phyloP scores from a whole-genome alignment of 2,888 invertebrate genomes.

The Ctena decussata region DNA sequence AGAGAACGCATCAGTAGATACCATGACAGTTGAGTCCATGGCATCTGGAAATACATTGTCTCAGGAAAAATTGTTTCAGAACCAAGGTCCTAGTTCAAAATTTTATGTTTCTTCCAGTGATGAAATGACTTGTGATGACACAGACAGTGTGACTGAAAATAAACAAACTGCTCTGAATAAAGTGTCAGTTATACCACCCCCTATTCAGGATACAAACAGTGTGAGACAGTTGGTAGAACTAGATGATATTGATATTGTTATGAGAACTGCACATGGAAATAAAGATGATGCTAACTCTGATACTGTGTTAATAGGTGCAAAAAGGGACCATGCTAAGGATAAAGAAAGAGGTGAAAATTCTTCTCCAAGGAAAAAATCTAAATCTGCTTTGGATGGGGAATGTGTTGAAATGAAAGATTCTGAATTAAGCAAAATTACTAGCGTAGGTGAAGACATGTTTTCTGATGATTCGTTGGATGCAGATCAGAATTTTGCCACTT shows the following conservation, averaged over 20 bases:
- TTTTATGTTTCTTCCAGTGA: constrained; percentile 10
- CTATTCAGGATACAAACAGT: background rate
- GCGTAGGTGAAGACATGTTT: constrained; percentile 21
- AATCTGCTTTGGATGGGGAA: background rate
- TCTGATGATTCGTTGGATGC: constrained; percentile 61
- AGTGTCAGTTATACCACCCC: background rate
- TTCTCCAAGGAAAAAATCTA: constrained; percentile 32
- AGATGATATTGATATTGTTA: background rate
- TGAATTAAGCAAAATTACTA: background rate
- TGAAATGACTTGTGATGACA: constrained; percentile 28
- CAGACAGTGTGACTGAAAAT: constrained; percentile 4
- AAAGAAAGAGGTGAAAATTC: background rate
- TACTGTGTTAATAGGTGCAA: constrained; percentile 22
- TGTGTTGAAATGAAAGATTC: background rate
- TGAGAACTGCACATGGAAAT: background rate
- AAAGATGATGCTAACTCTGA: background rate
- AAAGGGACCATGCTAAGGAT: constrained; percentile 34
- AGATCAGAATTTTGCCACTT: constrained; percentile 57
- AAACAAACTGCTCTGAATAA: background rate
- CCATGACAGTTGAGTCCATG: background rate
- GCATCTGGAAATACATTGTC: background rate
- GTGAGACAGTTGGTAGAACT: too few relatives aligned
- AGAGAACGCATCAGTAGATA: background rate
- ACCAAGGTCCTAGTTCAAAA: background rate
- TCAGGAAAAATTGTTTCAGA: background rate